Percentiles rank a stretch among this genome's conserved stretches.
Evolutionary conservation across 2,797 vertebrate genomes (phyloP).

Genomic region (Sebastes melanostomus): DNA sequence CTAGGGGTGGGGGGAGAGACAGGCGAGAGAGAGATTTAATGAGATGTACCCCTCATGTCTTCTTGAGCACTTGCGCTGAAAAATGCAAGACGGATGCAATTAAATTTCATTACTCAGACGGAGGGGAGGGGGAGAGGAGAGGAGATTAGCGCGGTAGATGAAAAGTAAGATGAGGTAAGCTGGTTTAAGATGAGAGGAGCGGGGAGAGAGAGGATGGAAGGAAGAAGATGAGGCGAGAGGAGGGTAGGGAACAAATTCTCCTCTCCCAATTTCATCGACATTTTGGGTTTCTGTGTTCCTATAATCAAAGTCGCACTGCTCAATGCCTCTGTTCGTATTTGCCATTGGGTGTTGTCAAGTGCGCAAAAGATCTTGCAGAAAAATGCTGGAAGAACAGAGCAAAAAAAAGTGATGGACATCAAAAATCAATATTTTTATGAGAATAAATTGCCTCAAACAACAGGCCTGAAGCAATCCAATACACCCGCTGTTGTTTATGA

Average conservation of each 20-base stretch:
- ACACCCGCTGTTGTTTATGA: not conserved
- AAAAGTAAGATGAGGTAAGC: slow-evolving; percentile 40
- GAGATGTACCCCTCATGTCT: slow-evolving; percentile 30
- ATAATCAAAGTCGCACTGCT: not conserved
- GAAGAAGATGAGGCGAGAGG: not conserved
- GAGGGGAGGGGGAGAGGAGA: not conserved
- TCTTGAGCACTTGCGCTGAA: slow-evolving; percentile 36
- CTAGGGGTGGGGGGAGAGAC: slow-evolving; percentile 53
- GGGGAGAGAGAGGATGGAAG: not conserved
- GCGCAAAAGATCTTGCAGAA: not conserved
- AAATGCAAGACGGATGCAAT: slow-evolving; percentile 52
- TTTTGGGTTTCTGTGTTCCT: not conserved
- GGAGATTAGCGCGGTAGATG: slow-evolving; percentile 44
- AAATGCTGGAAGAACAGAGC: not conserved
- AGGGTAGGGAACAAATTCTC: not conserved
- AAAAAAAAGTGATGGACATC: not conserved
- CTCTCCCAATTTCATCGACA: not conserved
- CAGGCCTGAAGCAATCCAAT: slow-evolving; percentile 21
- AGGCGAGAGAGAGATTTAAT: slow-evolving; percentile 27
- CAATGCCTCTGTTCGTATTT: not conserved
- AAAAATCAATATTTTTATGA: slow-evolving; percentile 40
- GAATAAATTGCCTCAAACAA: slow-evolving; percentile 44
- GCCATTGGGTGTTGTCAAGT: not conserved
- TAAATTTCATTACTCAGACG: slow-evolving; percentile 58
- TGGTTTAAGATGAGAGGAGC: not conserved